Conservation (phyloP, 2,797 vertebrate species). For the Amblyraja radiata region DNA sequence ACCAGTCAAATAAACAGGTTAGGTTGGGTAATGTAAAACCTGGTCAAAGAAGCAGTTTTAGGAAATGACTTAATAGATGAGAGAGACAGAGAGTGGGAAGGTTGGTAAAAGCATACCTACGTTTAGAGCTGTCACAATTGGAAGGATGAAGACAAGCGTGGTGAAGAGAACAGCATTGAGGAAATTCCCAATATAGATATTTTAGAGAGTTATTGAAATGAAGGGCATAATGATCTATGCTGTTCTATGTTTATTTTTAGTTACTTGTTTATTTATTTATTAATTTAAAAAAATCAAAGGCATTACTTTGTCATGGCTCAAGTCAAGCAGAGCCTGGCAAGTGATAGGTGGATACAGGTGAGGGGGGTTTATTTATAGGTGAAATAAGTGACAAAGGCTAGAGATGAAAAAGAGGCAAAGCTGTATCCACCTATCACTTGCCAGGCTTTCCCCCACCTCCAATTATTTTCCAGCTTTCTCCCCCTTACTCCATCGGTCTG, state of each 20-base stretch:
- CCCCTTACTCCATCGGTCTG: no score
- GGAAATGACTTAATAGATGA: background rate
- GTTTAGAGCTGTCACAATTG: background rate
- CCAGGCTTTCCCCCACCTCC: no score
- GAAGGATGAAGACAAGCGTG: background rate
- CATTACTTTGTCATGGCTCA: no score
- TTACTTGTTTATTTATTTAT: no score
- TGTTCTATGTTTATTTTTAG: background rate
- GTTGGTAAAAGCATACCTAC: background rate
- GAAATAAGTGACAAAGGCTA: no score
- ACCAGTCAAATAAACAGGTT: background rate
- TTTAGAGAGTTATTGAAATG: background rate
- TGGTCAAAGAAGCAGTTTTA: background rate
- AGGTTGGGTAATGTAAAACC: background rate
- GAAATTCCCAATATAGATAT: background rate
- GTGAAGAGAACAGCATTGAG: background rate
- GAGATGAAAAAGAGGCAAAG: no score
- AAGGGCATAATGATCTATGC: background rate
- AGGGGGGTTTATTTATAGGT: no score
- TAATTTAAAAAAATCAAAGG: no score
- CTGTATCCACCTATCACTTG: no score
- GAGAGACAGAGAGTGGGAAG: background rate
- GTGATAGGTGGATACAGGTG: no score
- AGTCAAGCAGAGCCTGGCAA: no score
- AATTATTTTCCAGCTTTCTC: no score